Evolutionary conservation across 1,140 invertebrate genomes (phyloP).

Genomic region (Drosophila lacertosa): DNA sequence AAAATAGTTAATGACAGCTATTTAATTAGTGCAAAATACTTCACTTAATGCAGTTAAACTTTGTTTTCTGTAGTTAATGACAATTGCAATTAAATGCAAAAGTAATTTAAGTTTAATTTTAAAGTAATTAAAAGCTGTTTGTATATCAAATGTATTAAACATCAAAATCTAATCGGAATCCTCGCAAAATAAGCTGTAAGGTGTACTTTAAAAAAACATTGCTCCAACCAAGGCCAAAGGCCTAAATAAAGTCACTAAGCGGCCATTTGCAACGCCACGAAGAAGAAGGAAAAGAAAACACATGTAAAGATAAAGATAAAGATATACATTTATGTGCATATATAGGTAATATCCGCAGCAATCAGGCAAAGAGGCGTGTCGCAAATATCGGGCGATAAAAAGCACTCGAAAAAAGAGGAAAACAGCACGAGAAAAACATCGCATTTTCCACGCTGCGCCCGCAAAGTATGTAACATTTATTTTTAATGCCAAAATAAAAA

Average conservation of each 20-base stretch:
- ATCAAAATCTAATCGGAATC: too few relatives aligned
- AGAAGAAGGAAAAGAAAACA: constrained; percentile 3
- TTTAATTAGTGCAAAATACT: constrained; percentile 21
- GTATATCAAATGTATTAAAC: too few relatives aligned
- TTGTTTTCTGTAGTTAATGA: too few relatives aligned
- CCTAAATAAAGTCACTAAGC: constrained; percentile 40
- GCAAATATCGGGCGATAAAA: constrained; percentile 57
- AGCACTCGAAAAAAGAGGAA: constrained; percentile 27
- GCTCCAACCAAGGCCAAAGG: neutral
- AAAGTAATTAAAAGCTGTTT: too few relatives aligned
- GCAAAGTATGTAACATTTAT: constrained; percentile 79
- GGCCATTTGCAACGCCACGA: constrained; percentile 18
- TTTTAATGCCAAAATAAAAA: constrained; percentile 47
- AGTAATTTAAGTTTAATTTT: too few relatives aligned
- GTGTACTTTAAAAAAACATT: neutral
- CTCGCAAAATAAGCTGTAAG: neutral
- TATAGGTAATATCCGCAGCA: constrained; percentile 44
- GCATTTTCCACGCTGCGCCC: constrained; percentile 58
- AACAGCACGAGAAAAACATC: constrained; percentile 22
- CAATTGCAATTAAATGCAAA: neutral
- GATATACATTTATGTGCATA: constrained; percentile 32
- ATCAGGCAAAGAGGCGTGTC: constrained; percentile 49
- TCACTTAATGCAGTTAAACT: neutral
- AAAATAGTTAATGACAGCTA: constrained; percentile 24
- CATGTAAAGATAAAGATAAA: constrained; percentile 19